Base-by-base conservation (phyloP, 2,797 vertebrate species). In the Melanotaenia trifasciata region DNA sequence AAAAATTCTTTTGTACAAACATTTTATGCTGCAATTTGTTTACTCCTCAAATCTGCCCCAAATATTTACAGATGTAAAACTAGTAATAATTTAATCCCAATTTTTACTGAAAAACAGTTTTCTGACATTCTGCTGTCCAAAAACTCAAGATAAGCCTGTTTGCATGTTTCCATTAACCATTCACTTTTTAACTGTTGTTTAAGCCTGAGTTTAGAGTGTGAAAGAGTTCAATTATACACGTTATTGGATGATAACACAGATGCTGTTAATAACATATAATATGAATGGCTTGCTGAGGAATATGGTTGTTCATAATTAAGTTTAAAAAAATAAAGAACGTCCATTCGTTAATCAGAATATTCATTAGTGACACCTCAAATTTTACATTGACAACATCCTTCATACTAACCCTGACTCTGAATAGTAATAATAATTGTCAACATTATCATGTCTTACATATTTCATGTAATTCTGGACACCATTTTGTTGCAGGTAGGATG, bases 391-490 rank as follows among this genome's bases (percentile, higher is more conserved):
- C 11, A 43, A 43, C 40, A 5, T 43, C 36, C 12, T 13, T 38
- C 36, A 38, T 38, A 38, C 12, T 12, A 38, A 38, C 36, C 11
- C 36, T 38, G 14, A 9, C 38, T 43, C 38, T 43, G 14, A 43
- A 3, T 43, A 43, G 38, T 43, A 43, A 16, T 43, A 43, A 5
- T 16, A 16, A 43, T 43, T 3, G 5, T 43, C 13, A 43, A 14
- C 4, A 16, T 38, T 4, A 18, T 45, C 5, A 1, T 26, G 12
- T 5, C 51, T 54, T 24, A 99, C 98, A 92, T 99, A 99, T 99
- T 99, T 99, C 98, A 99, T 99, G 91, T 98, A 99, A 94, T 99
- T 99, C 92, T 99, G 97, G 81, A 99, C 97, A 88, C 98, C 98
- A 0, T 99, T 99, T 89, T 99, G 98, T 56, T 99, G 98, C 78